Conservation (phyloP, 2,888 invertebrate genomes). For the Caradrina kadenii region DNA sequence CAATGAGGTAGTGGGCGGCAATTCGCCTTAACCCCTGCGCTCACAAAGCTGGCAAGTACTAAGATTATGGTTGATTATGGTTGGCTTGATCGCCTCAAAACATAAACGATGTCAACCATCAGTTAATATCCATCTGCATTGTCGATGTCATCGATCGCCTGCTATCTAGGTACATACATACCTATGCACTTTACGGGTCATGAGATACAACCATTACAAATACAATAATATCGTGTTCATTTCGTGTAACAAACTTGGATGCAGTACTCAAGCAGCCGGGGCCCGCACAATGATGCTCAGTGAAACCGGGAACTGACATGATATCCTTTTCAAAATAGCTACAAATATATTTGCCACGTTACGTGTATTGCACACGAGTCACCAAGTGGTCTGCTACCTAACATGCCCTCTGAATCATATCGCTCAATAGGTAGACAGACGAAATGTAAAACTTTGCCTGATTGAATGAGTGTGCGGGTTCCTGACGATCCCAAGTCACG, state of each 20-base stretch:
- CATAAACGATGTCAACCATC: too few species aligned
- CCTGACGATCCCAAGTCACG: conserved; percentile 9
- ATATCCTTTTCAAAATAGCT: conserved; percentile 4
- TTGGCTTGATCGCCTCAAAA: too few species aligned
- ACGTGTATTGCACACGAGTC: neutral
- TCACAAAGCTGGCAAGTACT: too few species aligned
- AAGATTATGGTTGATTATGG: too few species aligned
- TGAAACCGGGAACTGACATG: conserved; percentile 1
- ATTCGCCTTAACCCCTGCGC: too few species aligned
- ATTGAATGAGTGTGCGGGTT: conserved; percentile 39
- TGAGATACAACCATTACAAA: too few species aligned
- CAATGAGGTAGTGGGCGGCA: too few species aligned
- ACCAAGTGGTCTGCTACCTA: neutral
- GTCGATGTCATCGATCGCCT: too few species aligned
- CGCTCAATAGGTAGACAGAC: neutral
- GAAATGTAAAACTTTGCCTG: conserved; percentile 25
- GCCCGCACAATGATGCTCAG: neutral
- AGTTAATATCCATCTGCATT: neutral
- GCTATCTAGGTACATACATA: neutral
- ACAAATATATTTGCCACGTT: conserved; percentile 14
- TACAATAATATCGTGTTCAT: too few species aligned
- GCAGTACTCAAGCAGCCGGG: too few species aligned
- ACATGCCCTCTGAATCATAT: conserved; percentile 29
- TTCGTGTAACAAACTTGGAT: too few species aligned
- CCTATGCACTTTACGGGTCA: neutral